These are phyloP conservation scores for Oncorhynchus gorbuscha DNA, from an alignment of 2,113 vertebrate genomes.

Conservation along the genomic window DNA sequence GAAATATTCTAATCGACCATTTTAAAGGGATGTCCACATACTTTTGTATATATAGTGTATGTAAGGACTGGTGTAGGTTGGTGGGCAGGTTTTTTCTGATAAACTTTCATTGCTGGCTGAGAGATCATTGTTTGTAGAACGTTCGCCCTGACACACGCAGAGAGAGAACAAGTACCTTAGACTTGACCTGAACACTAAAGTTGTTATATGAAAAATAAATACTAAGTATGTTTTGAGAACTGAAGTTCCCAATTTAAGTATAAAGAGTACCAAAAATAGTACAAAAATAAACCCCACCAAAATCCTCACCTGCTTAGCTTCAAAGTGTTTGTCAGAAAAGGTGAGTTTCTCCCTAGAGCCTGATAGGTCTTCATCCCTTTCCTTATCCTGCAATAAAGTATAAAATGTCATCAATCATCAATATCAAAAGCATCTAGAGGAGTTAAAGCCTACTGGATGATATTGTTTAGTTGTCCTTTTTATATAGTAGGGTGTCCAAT, in stretches of 20 bases:
- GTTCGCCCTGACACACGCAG: neutral
- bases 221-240: neutral
- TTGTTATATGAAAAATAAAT: neutral
- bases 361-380: constrained; percentile 32
- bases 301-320: neutral
- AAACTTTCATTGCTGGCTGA: neutral
- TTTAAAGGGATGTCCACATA: too few species aligned
- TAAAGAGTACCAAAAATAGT: too few species aligned
- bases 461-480: neutral
- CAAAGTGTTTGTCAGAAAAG: neutral
- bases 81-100: too few species aligned
- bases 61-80: too few species aligned
- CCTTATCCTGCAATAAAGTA: constrained; percentile 37
- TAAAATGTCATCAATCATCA: neutral
- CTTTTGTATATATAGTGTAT: too few species aligned
- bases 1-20: too few species aligned
- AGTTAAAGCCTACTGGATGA: neutral
- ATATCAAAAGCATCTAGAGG: neutral
- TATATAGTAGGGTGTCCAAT: too few species aligned
- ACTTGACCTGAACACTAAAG: neutral
- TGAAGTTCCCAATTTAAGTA: too few species aligned
- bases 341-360: constrained; percentile 23
- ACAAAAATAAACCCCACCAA: neutral
- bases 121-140: neutral
- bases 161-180: neutral